phyloP scores from a whole-genome alignment of 2,888 invertebrate species.

The Mantis religiosa region DNA sequence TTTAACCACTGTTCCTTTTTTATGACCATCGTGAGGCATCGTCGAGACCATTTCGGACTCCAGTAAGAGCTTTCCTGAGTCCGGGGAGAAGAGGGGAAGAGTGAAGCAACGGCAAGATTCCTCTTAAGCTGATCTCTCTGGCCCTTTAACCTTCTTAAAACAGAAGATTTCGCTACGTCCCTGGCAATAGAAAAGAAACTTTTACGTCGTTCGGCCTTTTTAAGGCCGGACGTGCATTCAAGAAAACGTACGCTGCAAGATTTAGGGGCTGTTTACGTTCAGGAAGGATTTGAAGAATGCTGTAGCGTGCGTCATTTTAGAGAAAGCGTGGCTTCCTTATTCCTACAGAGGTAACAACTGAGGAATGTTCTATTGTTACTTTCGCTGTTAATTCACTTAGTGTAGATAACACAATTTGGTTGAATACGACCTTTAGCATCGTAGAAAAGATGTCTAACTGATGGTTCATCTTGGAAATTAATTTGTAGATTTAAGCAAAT shows the following conservation, averaged over 20 bases:
- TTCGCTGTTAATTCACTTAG: too few relatives aligned
- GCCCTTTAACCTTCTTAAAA: neutral
- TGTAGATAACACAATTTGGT: too few relatives aligned
- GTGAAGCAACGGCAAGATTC: neutral
- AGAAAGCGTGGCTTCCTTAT: too few relatives aligned
- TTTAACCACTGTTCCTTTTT: neutral
- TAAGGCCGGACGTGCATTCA: neutral
- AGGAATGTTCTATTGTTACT: too few relatives aligned
- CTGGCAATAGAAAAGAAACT: neutral
- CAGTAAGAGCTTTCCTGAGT: neutral
- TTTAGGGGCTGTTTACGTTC: neutral
- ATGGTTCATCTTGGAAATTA: too few relatives aligned
- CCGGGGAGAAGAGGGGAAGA: neutral
- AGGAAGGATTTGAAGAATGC: neutral
- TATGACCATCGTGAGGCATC: neutral
- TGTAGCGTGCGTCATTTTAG: too few relatives aligned
- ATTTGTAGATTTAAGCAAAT: too few relatives aligned
- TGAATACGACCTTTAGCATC: too few relatives aligned
- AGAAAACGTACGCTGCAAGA: neutral
- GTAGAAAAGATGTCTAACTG: too few relatives aligned
- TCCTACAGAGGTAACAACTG: too few relatives aligned
- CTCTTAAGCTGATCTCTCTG: neutral
- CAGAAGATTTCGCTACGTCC: neutral
- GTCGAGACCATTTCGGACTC: neutral
- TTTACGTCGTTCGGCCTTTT: neutral